Base-by-base conservation (phyloP, 2,797 vertebrate species). In the Sebastiscus albofasciatus region DNA sequence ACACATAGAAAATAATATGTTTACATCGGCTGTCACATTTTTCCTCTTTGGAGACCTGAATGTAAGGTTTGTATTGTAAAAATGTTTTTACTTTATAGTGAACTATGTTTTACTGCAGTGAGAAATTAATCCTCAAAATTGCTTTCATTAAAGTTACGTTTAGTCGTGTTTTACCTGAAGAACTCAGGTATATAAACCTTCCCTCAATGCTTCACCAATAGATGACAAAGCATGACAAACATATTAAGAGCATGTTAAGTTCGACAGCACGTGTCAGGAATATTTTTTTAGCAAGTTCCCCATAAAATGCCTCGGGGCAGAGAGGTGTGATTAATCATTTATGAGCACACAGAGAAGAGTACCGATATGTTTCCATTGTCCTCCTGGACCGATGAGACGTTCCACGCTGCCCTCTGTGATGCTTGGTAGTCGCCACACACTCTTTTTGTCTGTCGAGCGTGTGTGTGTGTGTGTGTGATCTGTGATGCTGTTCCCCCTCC, bases 1-100 rank as follows among this genome's bases (percentile, higher is more conserved):
- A 36, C 2, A 64, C 22, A 54, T n/a, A 58, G 42, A 72, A 83
- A 87, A 84, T 8, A 77, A 62, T 22, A 62, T 5, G 59, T 80
- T 84, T 54, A 81, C 74, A 67, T 20, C 65, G 69, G 67, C 64
- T 27, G 61, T 74, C 6, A 79, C 74, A 60, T 76, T 71, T 83
- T 14, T 49, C 60, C 49, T 87, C 82, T 90, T 82, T 76, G 67
- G 74, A 85, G 80, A 83, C 22, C 42, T 70, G 77, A 77, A 80
- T 69, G 52, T 34, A 59, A 33, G 49, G 34, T 76, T 36, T 39
- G 6, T 1, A 20, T 75, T 67, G 49, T 24, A 42, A 39, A 65
- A n/a, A 13, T 5, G 4, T 18, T n/a, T 34, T 75, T 12, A 7
- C 34, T 49, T 67, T 42, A 22, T 18, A 18, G 33, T 56, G 42